Percentiles rank a stretch among this genome's conserved stretches.
Evolutionary conservation across 1,140 invertebrate genomes (phyloP).

Genomic region (Elysia chlorotica): DNA sequence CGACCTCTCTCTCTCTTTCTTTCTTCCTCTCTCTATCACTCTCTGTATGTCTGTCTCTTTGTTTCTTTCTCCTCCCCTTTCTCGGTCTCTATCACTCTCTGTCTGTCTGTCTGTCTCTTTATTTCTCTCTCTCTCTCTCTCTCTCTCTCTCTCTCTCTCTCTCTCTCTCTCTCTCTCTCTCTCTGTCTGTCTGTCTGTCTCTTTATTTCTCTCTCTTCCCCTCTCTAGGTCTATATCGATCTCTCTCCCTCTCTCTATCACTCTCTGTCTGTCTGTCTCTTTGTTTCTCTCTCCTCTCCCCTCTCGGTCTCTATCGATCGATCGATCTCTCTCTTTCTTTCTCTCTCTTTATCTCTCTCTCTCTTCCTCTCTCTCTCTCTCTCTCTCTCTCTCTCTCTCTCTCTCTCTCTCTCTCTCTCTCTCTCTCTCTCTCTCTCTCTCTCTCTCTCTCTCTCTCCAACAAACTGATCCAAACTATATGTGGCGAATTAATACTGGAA

Average conservation of each 20-base stretch:
- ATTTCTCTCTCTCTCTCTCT: background rate
- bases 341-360: background rate
- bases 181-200: slow-evolving; percentile 11
- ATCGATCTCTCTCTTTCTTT: background rate
- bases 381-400: background rate
- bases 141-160: slow-evolving; percentile 7
- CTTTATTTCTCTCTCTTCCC: slow-evolving; percentile 7
- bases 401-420: slow-evolving; percentile 5
- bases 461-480: too few species aligned
- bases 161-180: slow-evolving; percentile 15
- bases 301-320: background rate
- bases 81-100: background rate
- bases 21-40: background rate
- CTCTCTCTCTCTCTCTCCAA: slow-evolving; percentile 5
- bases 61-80: background rate
- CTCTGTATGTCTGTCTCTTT: background rate
- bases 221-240: background rate
- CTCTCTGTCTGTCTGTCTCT: slow-evolving; percentile 1
- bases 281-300: slow-evolving; percentile 3
- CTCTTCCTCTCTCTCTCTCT: background rate
- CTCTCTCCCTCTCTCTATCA: background rate
- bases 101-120: background rate
- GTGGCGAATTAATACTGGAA: too few species aligned
- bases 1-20: background rate
- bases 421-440: slow-evolving; percentile 7